A percentile compares a stretch with the other conserved stretches of the same genome.
These are phyloP conservation scores for Passer domesticus DNA, from an alignment of 2,113 vertebrate genomes.

Conservation along the genomic window DNA sequence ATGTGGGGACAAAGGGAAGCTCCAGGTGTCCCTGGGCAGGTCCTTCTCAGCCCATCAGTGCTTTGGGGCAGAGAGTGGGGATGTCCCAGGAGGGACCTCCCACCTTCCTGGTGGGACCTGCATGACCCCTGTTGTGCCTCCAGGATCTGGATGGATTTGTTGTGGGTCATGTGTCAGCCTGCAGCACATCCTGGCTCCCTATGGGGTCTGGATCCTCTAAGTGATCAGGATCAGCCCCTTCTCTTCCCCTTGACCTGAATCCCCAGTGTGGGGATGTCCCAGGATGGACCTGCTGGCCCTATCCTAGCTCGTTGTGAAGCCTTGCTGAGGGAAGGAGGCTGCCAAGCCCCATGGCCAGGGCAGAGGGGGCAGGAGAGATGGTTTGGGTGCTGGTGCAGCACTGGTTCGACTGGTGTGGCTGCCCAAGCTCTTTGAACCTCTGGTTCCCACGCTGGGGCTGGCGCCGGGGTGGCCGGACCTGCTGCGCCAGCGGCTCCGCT, in stretches of 20 bases:
- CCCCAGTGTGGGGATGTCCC: not conserved
- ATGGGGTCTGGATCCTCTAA: not conserved
- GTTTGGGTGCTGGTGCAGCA: not conserved
- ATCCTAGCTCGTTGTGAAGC: not conserved
- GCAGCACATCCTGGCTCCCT: not conserved
- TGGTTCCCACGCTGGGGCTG: not conserved
- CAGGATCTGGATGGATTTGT: fast-evolving
- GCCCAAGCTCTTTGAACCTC: not conserved
- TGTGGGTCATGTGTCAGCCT: not conserved
- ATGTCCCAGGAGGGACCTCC: no score
- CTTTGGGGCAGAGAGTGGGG: no score
- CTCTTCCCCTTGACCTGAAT: no score
- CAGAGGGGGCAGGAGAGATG: not conserved
- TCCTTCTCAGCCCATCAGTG: no score
- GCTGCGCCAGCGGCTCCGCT: not conserved
- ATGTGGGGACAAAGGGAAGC: not conserved
- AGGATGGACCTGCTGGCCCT: not conserved
- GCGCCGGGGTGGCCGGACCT: not conserved
- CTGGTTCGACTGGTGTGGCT: not conserved
- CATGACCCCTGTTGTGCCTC: not conserved
- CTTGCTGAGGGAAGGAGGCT: not conserved
- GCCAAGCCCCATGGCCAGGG: not conserved
- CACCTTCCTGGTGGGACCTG: no score
- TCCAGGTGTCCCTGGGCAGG: not conserved
- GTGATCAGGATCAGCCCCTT: no score